Percentiles rank a stretch among this genome's conserved stretches.
Conservation (phyloP, 2,888 invertebrate species). For the Nematopogon swammerdamellus region DNA sequence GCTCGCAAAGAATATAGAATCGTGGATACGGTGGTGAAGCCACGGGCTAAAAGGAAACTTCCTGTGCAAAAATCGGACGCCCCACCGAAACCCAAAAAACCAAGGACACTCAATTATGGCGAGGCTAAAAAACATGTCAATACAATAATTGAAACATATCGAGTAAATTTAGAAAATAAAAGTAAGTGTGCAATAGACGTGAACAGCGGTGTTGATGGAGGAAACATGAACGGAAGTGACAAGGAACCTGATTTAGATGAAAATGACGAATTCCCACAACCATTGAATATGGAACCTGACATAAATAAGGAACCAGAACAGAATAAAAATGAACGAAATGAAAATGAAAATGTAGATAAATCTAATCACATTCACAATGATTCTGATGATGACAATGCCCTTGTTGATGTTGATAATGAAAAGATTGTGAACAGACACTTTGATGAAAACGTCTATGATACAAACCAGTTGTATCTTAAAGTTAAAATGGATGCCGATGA, state of each 20-base stretch:
- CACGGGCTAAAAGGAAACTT: not conserved
- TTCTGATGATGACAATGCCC: too few relatives aligned
- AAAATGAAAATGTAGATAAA: not conserved
- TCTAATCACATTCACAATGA: too few relatives aligned
- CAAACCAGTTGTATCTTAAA: not conserved
- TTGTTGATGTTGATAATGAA: too few relatives aligned
- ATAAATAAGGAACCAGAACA: too few relatives aligned
- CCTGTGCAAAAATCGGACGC: not conserved
- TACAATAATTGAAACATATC: too few relatives aligned
- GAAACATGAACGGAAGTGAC: too few relatives aligned
- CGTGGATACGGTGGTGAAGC: not conserved
- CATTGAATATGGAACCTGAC: too few relatives aligned
- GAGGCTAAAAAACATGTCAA: not conserved
- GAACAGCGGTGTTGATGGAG: too few relatives aligned
- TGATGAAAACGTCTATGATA: not conserved
- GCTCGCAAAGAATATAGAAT: not conserved
- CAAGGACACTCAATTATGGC: not conserved
- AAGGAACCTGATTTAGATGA: too few relatives aligned
- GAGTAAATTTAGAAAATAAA: too few relatives aligned
- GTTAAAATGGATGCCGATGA: not conserved
- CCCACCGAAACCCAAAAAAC: not conserved
- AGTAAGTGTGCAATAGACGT: too few relatives aligned
- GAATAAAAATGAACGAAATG: not conserved
- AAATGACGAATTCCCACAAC: too few relatives aligned
- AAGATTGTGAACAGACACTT: not conserved